Conservation (phyloP, 2,888 invertebrate genomes). For the Cylloceria caligata region DNA sequence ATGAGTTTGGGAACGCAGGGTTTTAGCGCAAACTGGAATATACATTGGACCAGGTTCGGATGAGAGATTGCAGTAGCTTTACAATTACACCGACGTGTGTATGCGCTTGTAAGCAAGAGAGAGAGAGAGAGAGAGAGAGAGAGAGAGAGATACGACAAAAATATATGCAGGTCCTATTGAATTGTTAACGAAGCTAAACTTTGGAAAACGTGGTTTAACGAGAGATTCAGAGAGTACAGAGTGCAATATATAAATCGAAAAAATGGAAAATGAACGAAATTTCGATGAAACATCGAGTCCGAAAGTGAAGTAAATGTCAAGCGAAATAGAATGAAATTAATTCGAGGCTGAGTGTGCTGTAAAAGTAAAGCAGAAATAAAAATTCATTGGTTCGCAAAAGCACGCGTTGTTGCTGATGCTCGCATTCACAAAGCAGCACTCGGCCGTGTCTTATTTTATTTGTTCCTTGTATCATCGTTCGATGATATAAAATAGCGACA, state of each 20-base stretch:
- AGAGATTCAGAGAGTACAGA: conserved; percentile 8
- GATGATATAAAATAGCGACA: conserved; percentile 2
- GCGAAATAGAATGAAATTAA: conserved; percentile 36
- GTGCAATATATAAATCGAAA: neutral
- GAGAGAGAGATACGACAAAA: neutral
- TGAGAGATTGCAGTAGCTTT: conserved; percentile 15
- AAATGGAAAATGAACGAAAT: neutral
- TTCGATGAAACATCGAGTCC: neutral
- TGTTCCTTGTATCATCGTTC: conserved; percentile 10
- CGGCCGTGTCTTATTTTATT: conserved; percentile 45
- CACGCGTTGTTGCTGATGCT: conserved; percentile 34
- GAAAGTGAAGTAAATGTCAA: conserved; percentile 10
- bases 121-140: neutral
- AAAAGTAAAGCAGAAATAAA: neutral
- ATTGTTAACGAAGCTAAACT: conserved; percentile 23
- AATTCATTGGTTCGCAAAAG: conserved; percentile 29
- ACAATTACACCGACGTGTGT: too few species aligned
- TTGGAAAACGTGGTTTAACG: conserved; percentile 6
- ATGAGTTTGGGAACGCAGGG: neutral
- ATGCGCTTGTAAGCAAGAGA: neutral
- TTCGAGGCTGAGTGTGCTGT: neutral
- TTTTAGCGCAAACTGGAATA: neutral
- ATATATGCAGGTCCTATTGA: neutral
- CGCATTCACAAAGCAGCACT: conserved; percentile 24
- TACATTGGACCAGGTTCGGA: neutral